Conservation (phyloP, 2,113 vertebrate genomes). For the Empidonax alnorum region DNA sequence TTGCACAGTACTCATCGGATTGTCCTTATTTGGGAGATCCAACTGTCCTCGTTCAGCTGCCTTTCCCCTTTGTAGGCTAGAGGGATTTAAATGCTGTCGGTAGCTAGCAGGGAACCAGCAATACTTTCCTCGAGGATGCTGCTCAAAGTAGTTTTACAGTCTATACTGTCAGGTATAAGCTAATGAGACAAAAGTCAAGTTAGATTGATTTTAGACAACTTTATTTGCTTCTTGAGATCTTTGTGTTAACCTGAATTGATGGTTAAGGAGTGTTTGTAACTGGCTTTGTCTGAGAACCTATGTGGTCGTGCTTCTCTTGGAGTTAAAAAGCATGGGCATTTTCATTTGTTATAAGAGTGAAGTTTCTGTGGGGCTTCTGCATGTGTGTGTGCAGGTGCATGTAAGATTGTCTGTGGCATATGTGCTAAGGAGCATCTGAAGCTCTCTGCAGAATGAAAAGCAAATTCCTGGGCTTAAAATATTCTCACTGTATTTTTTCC, state of each 20-base stretch:
- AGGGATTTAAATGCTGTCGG: fast-evolving
- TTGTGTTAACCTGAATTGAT: not conserved
- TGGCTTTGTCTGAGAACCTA: not conserved
- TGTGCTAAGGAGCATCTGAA: not conserved
- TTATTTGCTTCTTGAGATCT: not conserved
- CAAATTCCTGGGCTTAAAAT: not conserved
- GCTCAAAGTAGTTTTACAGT: not conserved
- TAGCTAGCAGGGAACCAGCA: not conserved
- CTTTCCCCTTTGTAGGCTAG: not conserved
- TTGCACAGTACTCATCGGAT: conserved; percentile 69
- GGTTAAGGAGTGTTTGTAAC: not conserved
- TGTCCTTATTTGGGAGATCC: not conserved
- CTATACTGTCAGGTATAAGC: not conserved
- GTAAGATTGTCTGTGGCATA: not conserved
- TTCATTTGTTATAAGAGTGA: not conserved
- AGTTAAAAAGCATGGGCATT: not conserved
- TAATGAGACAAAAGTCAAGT: not conserved
- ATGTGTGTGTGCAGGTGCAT: not conserved
- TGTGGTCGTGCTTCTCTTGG: not conserved
- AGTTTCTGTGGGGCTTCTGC: not conserved
- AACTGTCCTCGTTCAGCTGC: not conserved
- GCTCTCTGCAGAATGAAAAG: not conserved
- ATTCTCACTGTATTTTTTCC: not conserved
- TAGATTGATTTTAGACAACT: not conserved
- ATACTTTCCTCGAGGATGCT: not conserved